Conservation (phyloP, 2,113 vertebrate species). For the Sander vitreus region DNA sequence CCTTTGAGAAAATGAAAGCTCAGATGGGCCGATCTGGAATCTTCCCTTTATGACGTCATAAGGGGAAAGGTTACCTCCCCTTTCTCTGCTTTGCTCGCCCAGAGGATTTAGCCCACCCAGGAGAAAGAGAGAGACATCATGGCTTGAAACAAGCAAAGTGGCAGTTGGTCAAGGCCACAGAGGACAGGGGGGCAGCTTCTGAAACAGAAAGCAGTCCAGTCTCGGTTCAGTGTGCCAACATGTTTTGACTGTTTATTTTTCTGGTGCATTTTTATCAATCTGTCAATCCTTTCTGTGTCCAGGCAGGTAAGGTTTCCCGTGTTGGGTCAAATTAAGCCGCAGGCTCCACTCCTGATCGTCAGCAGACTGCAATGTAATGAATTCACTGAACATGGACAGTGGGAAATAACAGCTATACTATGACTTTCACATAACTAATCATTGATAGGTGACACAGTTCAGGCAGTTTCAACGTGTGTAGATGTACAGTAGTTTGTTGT, state of each 20-base stretch:
- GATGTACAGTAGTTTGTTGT: background rate
- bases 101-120: too few species aligned
- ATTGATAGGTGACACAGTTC: background rate
- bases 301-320: background rate
- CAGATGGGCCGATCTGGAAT: too few species aligned
- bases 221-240: too few species aligned
- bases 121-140: too few species aligned
- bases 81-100: too few species aligned
- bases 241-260: constrained; percentile 31
- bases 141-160: too few species aligned
- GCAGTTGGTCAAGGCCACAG: background rate
- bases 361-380: background rate
- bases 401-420: background rate
- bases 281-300: background rate
- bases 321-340: too few species aligned
- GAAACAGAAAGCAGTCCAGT: background rate
- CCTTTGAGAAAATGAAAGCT: too few species aligned
- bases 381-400: background rate
- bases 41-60: too few species aligned
- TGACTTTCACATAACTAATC: background rate
- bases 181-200: constrained; percentile 16
- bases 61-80: too few species aligned
- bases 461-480: background rate
- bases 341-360: too few species aligned
- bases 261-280: background rate